Evolutionary conservation across 2,888 invertebrate species (phyloP).

Genomic region (Lithodes maja): DNA sequence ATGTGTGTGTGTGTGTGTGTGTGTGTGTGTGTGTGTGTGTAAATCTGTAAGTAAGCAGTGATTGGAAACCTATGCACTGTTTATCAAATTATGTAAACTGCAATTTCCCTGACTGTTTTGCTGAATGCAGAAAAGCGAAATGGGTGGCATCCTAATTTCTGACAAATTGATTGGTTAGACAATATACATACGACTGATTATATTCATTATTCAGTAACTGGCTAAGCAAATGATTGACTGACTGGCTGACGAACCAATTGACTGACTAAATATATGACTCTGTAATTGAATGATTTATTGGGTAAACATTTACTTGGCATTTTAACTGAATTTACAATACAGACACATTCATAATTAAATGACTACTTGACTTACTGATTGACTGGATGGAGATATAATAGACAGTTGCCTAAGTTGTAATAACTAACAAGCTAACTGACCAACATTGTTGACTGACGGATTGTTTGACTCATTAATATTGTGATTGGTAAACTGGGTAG

Average conservation of each 20-base stretch:
- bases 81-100: too few relatives aligned
- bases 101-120: too few relatives aligned
- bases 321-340: not conserved
- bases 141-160: too few relatives aligned
- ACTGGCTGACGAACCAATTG: not conserved
- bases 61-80: too few relatives aligned
- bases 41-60: too few relatives aligned
- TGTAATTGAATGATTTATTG: not conserved
- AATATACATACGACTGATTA: too few relatives aligned
- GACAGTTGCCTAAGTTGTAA: not conserved
- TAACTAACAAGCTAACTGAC: not conserved
- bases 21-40: too few relatives aligned
- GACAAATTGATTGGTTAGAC: not conserved
- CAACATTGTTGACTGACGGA: not conserved
- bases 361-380: not conserved
- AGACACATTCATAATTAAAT: not conserved
- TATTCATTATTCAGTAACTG: not conserved
- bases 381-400: not conserved
- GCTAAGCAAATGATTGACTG: not conserved
- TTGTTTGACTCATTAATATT: not conserved
- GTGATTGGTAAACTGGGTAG: not conserved
- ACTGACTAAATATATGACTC: not conserved
- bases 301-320: not conserved
- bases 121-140: too few relatives aligned
- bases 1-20: too few relatives aligned